phyloP scores from a whole-genome alignment of 2,113 vertebrate genomes.

The Notothenia coriiceps region DNA sequence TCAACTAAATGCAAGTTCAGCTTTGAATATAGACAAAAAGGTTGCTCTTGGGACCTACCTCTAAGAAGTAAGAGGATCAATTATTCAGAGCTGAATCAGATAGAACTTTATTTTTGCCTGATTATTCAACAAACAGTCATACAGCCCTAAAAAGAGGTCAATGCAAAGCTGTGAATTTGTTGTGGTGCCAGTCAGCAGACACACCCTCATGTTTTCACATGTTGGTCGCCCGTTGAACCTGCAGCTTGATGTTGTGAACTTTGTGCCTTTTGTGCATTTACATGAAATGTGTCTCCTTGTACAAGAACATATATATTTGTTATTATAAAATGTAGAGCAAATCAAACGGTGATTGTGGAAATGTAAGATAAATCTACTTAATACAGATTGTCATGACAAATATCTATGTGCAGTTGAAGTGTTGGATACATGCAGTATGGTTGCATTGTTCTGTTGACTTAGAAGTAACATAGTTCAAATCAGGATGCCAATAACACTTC shows the following conservation, averaged over 20 bases:
- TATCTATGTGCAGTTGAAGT: not conserved
- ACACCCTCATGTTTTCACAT: conserved; percentile 22
- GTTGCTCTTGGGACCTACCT: too few relatives aligned
- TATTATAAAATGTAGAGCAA: not conserved
- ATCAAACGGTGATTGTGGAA: not conserved
- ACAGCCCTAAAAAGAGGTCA: not conserved
- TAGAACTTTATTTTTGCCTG: not conserved
- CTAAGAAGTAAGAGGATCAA: too few relatives aligned
- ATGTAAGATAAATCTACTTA: not conserved
- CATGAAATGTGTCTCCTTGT: not conserved
- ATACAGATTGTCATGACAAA: not conserved
- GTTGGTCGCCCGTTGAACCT: not conserved
- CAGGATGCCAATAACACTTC: not conserved
- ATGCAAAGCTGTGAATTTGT: conserved; percentile 8
- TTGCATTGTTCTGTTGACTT: not conserved
- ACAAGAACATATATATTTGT: not conserved
- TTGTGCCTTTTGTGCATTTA: not conserved
- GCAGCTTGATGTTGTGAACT: not conserved
- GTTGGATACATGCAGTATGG: not conserved
- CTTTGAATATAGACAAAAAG: not conserved
- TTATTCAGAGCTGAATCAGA: not conserved
- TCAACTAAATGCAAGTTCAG: not conserved
- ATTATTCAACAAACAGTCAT: not conserved
- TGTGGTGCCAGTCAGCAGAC: conserved; percentile 1
- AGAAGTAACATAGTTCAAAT: not conserved